Conservation (phyloP, 92 coral and sea anemone species). For the Hydrozoanthus gracilis region DNA sequence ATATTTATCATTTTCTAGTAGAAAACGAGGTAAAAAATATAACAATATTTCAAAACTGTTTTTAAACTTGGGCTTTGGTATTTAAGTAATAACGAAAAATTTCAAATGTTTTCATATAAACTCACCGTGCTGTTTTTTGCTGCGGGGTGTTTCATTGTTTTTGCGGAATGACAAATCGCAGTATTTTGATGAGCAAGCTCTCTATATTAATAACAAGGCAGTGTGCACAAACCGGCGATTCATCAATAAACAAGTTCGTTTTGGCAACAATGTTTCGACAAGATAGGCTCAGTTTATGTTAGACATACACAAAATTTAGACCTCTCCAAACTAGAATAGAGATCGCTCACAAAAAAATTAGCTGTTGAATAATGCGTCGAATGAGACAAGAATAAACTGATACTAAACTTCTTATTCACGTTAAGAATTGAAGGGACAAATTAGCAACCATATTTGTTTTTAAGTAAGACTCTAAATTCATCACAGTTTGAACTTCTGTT, state of each 20-base stretch:
- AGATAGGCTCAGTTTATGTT: not conserved
- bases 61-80: not conserved
- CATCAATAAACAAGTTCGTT: not conserved
- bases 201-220: not conserved
- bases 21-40: not conserved
- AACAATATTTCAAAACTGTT: not conserved
- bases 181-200: not conserved
- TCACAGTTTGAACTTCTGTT: not conserved
- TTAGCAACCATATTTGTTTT: not conserved
- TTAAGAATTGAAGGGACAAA: no score
- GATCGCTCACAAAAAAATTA: not conserved
- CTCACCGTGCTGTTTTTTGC: not conserved
- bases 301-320: not conserved
- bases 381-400: no score
- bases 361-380: not conserved
- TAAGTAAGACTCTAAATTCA: not conserved
- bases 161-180: constrained; percentile 1
- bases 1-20: not conserved
- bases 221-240: not conserved
- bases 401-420: no score
- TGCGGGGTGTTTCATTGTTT: not conserved
- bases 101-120: not conserved
- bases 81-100: not conserved
- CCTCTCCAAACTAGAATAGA: not conserved
- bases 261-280: not conserved